phyloP scores from a whole-genome alignment of 2,113 vertebrate species.

The Heterotilapia buettikoferi region DNA sequence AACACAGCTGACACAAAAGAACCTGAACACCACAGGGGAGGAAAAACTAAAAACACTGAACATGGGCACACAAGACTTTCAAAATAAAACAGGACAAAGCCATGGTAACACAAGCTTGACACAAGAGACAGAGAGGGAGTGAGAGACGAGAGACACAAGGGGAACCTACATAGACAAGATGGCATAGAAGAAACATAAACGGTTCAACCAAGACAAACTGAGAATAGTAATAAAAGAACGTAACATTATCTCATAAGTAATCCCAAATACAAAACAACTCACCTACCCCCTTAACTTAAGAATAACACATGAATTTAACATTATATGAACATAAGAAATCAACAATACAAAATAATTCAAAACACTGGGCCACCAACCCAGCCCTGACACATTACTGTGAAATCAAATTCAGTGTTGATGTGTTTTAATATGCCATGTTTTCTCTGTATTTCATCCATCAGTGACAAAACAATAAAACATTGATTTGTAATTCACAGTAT shows the following conservation, averaged over 20 bases:
- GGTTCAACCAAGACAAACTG: neutral
- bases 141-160: neutral
- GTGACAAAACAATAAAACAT: neutral
- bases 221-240: accelerated
- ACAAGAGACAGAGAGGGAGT: neutral
- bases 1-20: neutral
- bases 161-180: neutral
- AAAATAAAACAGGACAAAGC: neutral
- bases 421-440: neutral
- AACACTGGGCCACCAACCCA: neutral
- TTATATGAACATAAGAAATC: neutral
- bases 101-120: neutral
- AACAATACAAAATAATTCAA: neutral
- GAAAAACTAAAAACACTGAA: neutral
- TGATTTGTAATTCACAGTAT: neutral
- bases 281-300: neutral
- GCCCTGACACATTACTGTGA: neutral
- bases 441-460: neutral
- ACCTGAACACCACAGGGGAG: neutral
- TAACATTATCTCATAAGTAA: neutral
- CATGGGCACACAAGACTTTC: neutral
- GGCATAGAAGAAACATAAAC: neutral
- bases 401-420: neutral
- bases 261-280: neutral
- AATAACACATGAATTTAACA: neutral